A percentile compares a stretch with the other conserved stretches of the same genome.
Evolutionary conservation across 2,888 invertebrate genomes (phyloP).

Genomic region (Zaprionus obscuricornis): DNA sequence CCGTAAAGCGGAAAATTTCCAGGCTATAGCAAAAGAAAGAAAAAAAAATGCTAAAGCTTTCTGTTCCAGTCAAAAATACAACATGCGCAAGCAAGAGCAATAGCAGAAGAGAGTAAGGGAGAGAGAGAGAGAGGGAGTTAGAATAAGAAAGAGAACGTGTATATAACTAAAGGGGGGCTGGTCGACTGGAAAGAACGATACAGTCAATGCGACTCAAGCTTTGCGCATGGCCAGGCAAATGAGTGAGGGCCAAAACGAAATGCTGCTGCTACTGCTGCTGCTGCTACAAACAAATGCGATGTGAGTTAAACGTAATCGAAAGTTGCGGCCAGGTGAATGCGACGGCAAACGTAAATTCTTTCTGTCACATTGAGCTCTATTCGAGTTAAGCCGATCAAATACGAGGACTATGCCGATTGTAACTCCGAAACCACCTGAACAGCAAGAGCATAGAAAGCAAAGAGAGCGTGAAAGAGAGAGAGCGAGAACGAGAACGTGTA

Average conservation of each 20-base stretch:
- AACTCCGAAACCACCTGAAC: slow-evolving; percentile 30
- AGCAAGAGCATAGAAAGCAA: background rate
- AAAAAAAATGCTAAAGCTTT: no score
- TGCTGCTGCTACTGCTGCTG: no score
- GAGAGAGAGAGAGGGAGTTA: slow-evolving; percentile 13
- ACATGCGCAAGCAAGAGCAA: slow-evolving; percentile 2
- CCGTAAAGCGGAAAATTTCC: slow-evolving; percentile 67
- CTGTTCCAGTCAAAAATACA: slow-evolving; percentile 33
- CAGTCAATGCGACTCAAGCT: slow-evolving; percentile 12
- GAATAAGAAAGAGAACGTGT: slow-evolving; percentile 8
- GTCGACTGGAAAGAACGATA: slow-evolving; percentile 35
- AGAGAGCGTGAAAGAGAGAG: slow-evolving; percentile 8
- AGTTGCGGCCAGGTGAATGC: slow-evolving; percentile 32
- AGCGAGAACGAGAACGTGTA: slow-evolving; percentile 3
- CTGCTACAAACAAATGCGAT: slow-evolving; percentile 9
- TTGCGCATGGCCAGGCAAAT: slow-evolving; percentile 42
- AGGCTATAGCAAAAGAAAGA: slow-evolving; percentile 56
- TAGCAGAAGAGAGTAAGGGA: background rate
- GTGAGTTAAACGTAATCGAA: slow-evolving; percentile 41
- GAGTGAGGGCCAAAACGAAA: background rate
- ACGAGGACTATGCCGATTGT: slow-evolving; percentile 26
- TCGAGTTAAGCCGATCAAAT: slow-evolving; percentile 39
- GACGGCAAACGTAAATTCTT: slow-evolving; percentile 11
- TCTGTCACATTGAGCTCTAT: slow-evolving; percentile 13
- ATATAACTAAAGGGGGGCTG: slow-evolving; percentile 15